Base-by-base conservation (phyloP, 1,140 invertebrate genomes). In the Drosophila biarmipes region DNA sequence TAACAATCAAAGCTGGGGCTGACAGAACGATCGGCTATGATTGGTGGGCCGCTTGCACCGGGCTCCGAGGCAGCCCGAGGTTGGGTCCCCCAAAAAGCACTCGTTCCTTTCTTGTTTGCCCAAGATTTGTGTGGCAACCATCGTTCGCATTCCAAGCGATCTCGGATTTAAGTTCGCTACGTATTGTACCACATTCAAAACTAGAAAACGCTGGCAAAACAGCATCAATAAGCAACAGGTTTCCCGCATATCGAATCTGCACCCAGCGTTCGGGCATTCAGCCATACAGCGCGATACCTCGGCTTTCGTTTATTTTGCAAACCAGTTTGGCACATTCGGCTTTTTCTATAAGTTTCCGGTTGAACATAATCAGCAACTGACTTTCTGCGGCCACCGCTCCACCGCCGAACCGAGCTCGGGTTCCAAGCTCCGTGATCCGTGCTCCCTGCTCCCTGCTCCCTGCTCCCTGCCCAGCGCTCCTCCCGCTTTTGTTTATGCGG, bases 101-200 rank as follows among this genome's bases (percentile, higher is more conserved):
- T 67, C 35, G 63, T 67, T 67, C 63, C 63, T 67, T 63, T 64
- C 63, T 64, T 67, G 63, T 67, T 67, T 67, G 52, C 43, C 64
- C 64, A 67, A 67, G 63, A 67, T 64, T 62, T 66, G 43, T 67
- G 43, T 74, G 72, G 72, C 72, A 75, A 75, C 61, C 73, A 75
- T 75, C 72, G 72, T 74, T 74, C 72, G 72, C 72, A 75, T 75
- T 75, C 72, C 72, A 75, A 52, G 40, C 66, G 72, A 75, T 75
- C 75, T 75, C 38, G 75, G 72, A 75, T 75, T 75, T 75, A 75
- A 66, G 73, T 75, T 75, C 53, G 72, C 59, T 75, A 75, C 72
- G 73, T 76, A 76, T 76, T 76, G 73, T 76, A 76, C 73, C 73
- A 76, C 73, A 76, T 76, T 76, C 73, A 76, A 76, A 76, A 67